Conservation (phyloP, 2,888 invertebrate genomes). For the Pocota personata region DNA sequence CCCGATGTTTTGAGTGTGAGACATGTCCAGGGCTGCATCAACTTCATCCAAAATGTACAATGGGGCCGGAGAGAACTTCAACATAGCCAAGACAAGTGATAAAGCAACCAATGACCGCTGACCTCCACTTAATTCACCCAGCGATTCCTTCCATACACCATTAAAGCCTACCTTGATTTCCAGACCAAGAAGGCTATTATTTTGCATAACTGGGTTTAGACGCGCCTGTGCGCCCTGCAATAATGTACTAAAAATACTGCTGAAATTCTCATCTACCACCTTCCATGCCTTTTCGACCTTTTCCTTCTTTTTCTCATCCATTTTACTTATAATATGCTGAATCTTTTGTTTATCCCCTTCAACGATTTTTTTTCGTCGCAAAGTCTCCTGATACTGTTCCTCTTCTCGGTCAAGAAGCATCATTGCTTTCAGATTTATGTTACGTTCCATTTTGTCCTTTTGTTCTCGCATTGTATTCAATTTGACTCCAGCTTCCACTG, state of each 20-base stretch:
- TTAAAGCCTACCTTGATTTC: conserved; percentile 97
- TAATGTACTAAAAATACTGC: conserved; percentile 95
- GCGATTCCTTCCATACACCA: conserved; percentile 96
- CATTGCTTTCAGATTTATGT: conserved; percentile 93
- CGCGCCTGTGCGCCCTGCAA: conserved; percentile 95
- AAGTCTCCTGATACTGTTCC: conserved; percentile 88
- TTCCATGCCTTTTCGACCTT: conserved; percentile 92
- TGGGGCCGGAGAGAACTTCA: conserved; percentile 98
- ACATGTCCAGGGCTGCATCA: conserved; percentile 98
- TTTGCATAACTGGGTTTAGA: conserved; percentile 86
- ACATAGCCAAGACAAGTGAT: conserved; percentile 97
- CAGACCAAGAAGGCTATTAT: conserved; percentile 88
- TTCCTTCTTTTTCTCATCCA: conserved; percentile 95
- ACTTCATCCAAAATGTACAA: conserved; percentile 99
- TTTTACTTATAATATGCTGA: conserved; percentile 90
- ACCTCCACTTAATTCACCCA: conserved; percentile 98
- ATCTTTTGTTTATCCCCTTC: conserved; percentile 90
- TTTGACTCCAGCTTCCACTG: conserved; percentile 83
- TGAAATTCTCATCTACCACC: conserved; percentile 96
- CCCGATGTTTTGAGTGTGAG: conserved; percentile 99
- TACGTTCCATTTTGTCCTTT: conserved; percentile 87
- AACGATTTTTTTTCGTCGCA: conserved; percentile 89
- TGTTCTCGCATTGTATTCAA: conserved; percentile 82
- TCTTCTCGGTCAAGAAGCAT: conserved; percentile 93
- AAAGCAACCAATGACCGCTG: conserved; percentile 98